These are phyloP conservation scores for Carapus acus DNA, from an alignment of 2,797 vertebrate genomes.

Conservation along the genomic window DNA sequence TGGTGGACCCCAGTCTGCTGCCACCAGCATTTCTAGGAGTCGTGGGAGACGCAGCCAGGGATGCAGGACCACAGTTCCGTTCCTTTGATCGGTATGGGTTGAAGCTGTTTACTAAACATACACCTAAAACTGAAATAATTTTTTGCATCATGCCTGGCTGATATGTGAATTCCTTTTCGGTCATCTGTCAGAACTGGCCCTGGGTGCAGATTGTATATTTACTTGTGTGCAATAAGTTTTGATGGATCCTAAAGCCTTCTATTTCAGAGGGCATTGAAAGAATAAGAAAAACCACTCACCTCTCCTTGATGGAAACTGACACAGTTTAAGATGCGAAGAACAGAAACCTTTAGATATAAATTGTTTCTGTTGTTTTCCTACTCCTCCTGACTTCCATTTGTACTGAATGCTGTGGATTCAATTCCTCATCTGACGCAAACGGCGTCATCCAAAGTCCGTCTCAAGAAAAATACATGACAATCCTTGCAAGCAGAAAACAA, in stretches of 20 bases:
- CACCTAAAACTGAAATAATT: too few relatives aligned
- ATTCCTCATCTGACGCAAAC: conserved; percentile 44
- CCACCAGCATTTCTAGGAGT: conserved; percentile 81
- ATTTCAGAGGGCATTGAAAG: conserved; percentile 32
- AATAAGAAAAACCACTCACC: too few relatives aligned
- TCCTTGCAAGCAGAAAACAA: conserved; percentile 25
- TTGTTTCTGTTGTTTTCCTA: conserved; percentile 17
- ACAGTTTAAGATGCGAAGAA: conserved; percentile 47
- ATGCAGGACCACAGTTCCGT: conserved; percentile 79
- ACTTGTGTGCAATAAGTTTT: too few relatives aligned
- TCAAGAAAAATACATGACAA: conserved; percentile 41
- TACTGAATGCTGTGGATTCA: conserved; percentile 28
- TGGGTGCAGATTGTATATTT: too few relatives aligned
- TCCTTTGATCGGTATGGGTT: conserved; percentile 90
- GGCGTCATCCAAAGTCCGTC: conserved; percentile 47
- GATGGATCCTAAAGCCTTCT: conserved; percentile 29
- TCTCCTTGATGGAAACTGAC: conserved; percentile 41
- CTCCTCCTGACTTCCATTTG: conserved; percentile 27
- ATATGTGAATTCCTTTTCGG: too few relatives aligned
- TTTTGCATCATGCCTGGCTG: too few relatives aligned
- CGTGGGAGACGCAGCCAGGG: conserved; percentile 71
- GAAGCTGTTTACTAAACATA: too few relatives aligned
- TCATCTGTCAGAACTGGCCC: too few relatives aligned
- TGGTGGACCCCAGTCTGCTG: conserved; percentile 79
- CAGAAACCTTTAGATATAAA: conserved; percentile 42